Evolutionary conservation across 2,888 invertebrate species (phyloP).

Genomic region (Melieria picta): DNA sequence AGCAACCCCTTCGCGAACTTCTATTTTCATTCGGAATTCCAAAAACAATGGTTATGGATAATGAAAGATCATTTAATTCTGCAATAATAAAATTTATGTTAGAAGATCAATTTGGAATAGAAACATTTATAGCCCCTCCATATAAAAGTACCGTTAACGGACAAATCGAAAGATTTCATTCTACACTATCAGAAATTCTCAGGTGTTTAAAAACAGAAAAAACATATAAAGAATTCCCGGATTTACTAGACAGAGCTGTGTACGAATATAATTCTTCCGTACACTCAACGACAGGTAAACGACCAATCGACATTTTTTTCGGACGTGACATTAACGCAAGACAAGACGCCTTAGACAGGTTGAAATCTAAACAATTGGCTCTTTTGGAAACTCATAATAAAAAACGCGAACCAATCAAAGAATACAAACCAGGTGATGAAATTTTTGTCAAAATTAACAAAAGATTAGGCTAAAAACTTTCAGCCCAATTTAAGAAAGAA

Average conservation of each 20-base stretch:
- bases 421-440: conserved; percentile 34
- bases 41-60: conserved; percentile 22
- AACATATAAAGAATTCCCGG: conserved; percentile 33
- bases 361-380: no score
- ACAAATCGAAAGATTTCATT: conserved; percentile 42
- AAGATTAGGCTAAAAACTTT: conserved; percentile 35
- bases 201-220: conserved; percentile 38
- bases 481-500: background rate
- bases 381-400: conserved; percentile 11
- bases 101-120: conserved; percentile 25
- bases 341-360: background rate
- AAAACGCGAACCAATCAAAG: conserved; percentile 4
- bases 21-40: conserved; percentile 12
- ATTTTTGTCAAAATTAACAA: conserved; percentile 34
- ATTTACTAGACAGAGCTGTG: conserved; percentile 36
- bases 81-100: conserved; percentile 32
- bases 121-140: no score
- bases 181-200: conserved; percentile 42
- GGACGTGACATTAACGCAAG: conserved; percentile 33
- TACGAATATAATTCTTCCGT: conserved; percentile 35
- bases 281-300: conserved; percentile 37
- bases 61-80: conserved; percentile 35
- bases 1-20: conserved; percentile 18
- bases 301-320: conserved; percentile 40
- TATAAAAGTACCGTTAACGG: conserved; percentile 33